These are phyloP conservation scores for Sphaerodactylus townsendi DNA, from an alignment of 2,113 vertebrate genomes.

Conservation along the genomic window DNA sequence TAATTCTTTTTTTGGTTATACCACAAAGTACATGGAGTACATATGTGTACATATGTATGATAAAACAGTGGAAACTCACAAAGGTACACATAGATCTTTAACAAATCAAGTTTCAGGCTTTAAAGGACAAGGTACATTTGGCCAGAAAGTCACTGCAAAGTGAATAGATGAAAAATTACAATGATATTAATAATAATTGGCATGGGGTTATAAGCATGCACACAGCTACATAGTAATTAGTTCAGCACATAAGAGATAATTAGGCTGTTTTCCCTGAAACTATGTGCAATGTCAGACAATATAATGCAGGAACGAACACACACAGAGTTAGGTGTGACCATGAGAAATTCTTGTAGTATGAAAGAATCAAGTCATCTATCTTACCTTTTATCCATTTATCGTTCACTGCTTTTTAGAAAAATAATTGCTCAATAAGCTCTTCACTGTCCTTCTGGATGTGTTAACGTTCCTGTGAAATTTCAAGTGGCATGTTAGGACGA, in stretches of 20 bases:
- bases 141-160: not conserved
- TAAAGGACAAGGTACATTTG: not conserved
- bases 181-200: not conserved
- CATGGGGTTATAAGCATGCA: not conserved
- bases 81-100: not conserved
- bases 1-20: not conserved
- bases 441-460: conserved; percentile 38
- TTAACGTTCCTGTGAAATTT: conserved; percentile 37
- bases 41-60: not conserved
- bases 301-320: conserved; percentile 39
- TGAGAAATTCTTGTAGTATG: not conserved
- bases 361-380: conserved; percentile 32
- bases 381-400: conserved; percentile 20
- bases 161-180: not conserved
- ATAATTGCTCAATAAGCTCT: conserved; percentile 44
- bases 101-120: not conserved
- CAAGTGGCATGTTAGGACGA: conserved; percentile 8
- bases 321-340: not conserved
- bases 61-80: not conserved
- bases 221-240: not conserved
- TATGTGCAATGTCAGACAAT: not conserved
- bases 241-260: not conserved
- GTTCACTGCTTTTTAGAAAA: not conserved
- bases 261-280: not conserved
- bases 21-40: not conserved